Evolutionary conservation across 2,888 invertebrate genomes (phyloP), one percentile per base, ranked within the genome.

Genomic region (Drosophila pegasa): DNA sequence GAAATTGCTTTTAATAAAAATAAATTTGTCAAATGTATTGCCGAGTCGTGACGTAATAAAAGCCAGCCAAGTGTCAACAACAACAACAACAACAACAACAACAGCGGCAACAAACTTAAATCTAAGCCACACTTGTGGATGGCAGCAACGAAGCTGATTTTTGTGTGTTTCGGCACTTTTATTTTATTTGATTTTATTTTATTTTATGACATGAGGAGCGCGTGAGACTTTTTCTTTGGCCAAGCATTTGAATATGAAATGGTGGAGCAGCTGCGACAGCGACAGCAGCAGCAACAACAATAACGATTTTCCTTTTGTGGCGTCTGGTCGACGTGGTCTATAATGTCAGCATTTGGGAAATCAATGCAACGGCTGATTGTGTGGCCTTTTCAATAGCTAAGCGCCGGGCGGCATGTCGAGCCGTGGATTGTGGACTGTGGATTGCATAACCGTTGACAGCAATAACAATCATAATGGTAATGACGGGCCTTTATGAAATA

Each of bases 1-100:
- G 84, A 88, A 87, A 87, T 86, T 82, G 87, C 65, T 74, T 77
- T 77, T 79, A 82, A 81, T 82, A 79, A 79, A 83, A 83, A 79
- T 83, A 83, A 79, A 83, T 83, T 82, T 83, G 79, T 82, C 81
- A 83, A 83, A 83, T 72, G 79, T 80, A 77, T 83, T 79, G 81
- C 72, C 16, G 29, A 81, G 70, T 81, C 81, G 84, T 84, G 81
- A 82, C 77, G 75, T 58, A 83, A 83, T 82, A 81, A 81, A 75
- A 80, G 71, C 18, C 54, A 54, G 40, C 57, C 50, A 56, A 62
- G 56, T 50, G 47, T 54, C 37, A 55, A 20, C 55, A 48, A 20
- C 18, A 27, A 60, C 40, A 48, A 7, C 31, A 48, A n/a, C n/a
- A 27, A 16, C n/a, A 40, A n/a, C 31, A 31, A n/a, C 37, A 51